These are phyloP conservation scores for Iselma pallidipennis DNA, from an alignment of 2,888 invertebrate genomes.

Conservation along the genomic window DNA sequence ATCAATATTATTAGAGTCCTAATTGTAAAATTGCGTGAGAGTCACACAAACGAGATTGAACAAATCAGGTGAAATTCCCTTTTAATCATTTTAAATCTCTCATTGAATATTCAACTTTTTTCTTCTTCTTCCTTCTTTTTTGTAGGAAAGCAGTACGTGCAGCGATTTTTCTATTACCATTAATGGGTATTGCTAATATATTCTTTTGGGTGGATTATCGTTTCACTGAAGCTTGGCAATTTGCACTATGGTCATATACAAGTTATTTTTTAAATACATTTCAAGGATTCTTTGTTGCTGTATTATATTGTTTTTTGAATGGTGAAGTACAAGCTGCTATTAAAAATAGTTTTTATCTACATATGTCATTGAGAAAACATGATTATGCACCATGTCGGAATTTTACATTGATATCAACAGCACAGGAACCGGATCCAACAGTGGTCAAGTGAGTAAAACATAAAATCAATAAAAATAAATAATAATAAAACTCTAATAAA, in stretches of 20 bases:
- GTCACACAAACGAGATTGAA: constrained; percentile 73
- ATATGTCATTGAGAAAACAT: constrained; percentile 40
- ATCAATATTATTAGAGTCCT: constrained; percentile 80
- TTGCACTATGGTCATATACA: constrained; percentile 78
- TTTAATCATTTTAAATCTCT: background rate
- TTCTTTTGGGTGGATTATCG: constrained; percentile 71
- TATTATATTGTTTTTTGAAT: constrained; percentile 82
- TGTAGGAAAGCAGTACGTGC: constrained; percentile 79
- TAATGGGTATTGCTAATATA: constrained; percentile 79
- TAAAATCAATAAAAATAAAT: constrained; percentile 26
- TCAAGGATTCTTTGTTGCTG: constrained; percentile 80
- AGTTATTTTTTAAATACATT: constrained; percentile 82
- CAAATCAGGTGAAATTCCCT: constrained; percentile 65
- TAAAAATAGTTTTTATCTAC: constrained; percentile 41
- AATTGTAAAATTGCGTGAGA: constrained; percentile 73
- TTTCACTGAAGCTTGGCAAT: constrained; percentile 68
- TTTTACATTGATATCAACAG: constrained; percentile 40
- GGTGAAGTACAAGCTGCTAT: constrained; percentile 68
- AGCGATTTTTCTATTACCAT: constrained; percentile 75
- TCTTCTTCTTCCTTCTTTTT: constrained; percentile 18
- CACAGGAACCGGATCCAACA: constrained; percentile 18
- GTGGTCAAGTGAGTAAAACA: background rate
- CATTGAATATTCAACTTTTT: background rate
- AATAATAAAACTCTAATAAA: background rate
- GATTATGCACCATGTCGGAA: constrained; percentile 44